phyloP scores from a whole-genome alignment of 1,140 invertebrate genomes.

The Drosophila cardini region DNA sequence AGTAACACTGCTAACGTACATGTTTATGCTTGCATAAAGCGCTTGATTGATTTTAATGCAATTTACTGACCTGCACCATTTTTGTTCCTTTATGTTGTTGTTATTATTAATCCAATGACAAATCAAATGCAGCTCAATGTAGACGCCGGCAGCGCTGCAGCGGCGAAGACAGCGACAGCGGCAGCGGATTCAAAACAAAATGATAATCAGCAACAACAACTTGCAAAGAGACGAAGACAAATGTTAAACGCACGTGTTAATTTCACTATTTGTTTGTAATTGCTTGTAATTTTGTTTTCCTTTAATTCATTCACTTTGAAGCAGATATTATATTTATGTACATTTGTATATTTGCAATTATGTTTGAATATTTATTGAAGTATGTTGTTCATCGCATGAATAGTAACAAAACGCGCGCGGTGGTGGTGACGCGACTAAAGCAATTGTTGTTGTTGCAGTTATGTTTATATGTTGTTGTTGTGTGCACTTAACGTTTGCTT shows the following conservation, averaged over 20 bases:
- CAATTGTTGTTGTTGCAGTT: constrained; percentile 28
- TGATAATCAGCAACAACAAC: constrained; percentile 53
- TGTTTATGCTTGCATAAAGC: no score
- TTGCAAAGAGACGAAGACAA: constrained; percentile 7
- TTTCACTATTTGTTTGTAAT: constrained; percentile 71
- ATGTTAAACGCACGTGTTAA: constrained; percentile 54
- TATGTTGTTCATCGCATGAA: constrained; percentile 20
- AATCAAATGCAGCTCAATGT: constrained; percentile 7
- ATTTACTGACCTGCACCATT: constrained; percentile 68
- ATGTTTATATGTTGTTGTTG: constrained; percentile 40
- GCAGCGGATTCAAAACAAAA: constrained; percentile 42
- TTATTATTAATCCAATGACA: constrained; percentile 42
- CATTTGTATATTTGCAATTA: constrained; percentile 17
- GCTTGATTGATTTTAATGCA: background rate
- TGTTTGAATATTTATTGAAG: constrained; percentile 28
- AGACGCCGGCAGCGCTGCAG: constrained; percentile 31
- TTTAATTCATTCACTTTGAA: constrained; percentile 34
- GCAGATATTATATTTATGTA: constrained; percentile 27
- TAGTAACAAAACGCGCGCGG: constrained; percentile 11
- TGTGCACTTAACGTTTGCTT: constrained; percentile 48
- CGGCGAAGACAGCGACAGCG: background rate
- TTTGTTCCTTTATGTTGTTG: constrained; percentile 28
- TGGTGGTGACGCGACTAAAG: constrained; percentile 14
- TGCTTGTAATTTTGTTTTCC: constrained; percentile 37
- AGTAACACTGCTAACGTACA: no score